Evolutionary conservation across 1,140 invertebrate species (phyloP), one percentile per base, ranked within the genome.

Genomic region (Polypedilum vanderplanki): DNA sequence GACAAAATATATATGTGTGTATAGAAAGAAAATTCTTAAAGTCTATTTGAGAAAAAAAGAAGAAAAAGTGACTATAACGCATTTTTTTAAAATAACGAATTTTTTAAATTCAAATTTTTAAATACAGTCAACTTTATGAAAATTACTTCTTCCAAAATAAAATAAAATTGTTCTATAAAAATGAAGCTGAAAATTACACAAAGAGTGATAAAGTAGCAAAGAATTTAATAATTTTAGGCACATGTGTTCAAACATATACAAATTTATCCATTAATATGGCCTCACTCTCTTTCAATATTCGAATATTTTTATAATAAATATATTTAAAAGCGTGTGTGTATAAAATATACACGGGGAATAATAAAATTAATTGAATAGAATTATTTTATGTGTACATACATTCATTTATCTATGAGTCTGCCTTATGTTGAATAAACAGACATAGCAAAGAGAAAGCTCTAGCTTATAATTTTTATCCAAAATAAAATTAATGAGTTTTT

Each of bases 311-410:
- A 57, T 46, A 57, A 57, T n/a, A 46, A 46, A n/a, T 57, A 57
- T 57, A 15, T 57, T 57, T 57, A 57, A 57, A 15, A 57, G 12
- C n/a, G 15, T 57, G n/a, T n/a, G 46, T n/a, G 46, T 57, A 57
- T 57, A 57, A 12, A n/a, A n/a, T 57, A n/a, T 3, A 57, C 46
- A 57, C 46, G 46, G 46, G 46, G 46, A 57, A 57, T 57, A 57
- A 57, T 57, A 57, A 57, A 57, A 57, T 57, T 57, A 57, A 57
- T 57, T 57, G 46, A 57, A 57, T 57, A 57, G 10, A 57, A 57
- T 57, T 57, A 33, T 33, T 57, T 12, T 57, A n/a, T 57, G 46
- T 57, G 12, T 57, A n/a, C n/a, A n/a, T 57, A 57, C 9, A 57
- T 57, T 57, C 4, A 12, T n/a, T n/a, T 57, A 57, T n/a, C 12